phyloP scores from a whole-genome alignment of 2,113 vertebrate genomes.

The Trematocara marginatum region DNA sequence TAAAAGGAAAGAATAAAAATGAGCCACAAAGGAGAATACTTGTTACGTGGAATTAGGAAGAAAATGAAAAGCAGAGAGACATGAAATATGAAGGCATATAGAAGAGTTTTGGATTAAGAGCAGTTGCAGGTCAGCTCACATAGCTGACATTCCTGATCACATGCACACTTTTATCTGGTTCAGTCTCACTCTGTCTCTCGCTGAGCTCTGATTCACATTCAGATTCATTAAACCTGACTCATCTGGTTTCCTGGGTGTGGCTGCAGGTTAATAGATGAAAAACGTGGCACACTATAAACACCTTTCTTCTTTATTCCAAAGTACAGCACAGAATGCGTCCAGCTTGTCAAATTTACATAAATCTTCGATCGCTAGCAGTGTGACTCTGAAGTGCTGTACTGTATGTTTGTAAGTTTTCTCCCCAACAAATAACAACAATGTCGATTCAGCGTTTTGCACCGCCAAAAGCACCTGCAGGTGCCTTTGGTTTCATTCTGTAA shows the following conservation, averaged over 20 bases:
- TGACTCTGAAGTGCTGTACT: too few species aligned
- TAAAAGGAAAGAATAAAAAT: not conserved
- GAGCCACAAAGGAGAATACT: not conserved
- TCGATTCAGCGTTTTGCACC: too few species aligned
- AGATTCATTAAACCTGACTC: not conserved
- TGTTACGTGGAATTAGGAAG: not conserved
- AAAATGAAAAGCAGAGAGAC: not conserved
- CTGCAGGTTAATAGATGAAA: not conserved
- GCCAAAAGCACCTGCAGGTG: too few species aligned
- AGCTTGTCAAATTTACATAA: too few species aligned
- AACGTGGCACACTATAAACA: not conserved
- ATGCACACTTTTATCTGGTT: not conserved
- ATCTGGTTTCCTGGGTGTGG: conserved; percentile 2
- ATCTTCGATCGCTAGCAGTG: too few species aligned
- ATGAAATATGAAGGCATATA: not conserved
- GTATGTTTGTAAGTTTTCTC: too few species aligned
- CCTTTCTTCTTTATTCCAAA: not conserved
- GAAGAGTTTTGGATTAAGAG: not conserved
- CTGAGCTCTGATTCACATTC: not conserved
- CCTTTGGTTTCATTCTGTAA: too few species aligned
- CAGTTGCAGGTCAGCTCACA: conserved; percentile 35
- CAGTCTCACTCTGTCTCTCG: not conserved
- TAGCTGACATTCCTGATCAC: conserved; percentile 59
- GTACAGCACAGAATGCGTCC: too few species aligned
- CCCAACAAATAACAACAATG: too few species aligned